These are phyloP conservation scores for Muscicapa striata DNA, from an alignment of 2,797 vertebrate species.

Conservation along the genomic window DNA sequence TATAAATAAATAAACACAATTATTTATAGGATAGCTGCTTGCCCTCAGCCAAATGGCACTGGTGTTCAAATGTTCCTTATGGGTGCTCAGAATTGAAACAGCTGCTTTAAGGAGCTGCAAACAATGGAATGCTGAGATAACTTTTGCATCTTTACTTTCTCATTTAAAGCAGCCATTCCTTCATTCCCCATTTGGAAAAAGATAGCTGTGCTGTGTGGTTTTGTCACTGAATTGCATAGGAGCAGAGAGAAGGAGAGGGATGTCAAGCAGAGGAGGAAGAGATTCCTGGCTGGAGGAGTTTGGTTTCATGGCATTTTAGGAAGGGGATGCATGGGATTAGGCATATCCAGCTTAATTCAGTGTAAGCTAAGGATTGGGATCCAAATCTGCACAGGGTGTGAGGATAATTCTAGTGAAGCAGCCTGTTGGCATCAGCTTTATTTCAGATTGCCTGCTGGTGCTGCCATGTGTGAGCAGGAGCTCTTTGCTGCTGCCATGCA, in stretches of 20 bases:
- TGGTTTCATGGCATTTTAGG: background rate
- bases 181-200: background rate
- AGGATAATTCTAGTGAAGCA: background rate
- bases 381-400: background rate
- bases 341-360: background rate
- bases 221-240: background rate
- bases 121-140: background rate
- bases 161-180: background rate
- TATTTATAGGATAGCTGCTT: background rate
- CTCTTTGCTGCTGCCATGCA: background rate
- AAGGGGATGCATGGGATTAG: background rate
- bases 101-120: background rate
- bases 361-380: background rate
- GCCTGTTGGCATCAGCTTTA: background rate
- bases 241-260: background rate
- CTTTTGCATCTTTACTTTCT: background rate
- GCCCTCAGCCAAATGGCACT: background rate
- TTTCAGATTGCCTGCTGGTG: background rate
- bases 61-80: background rate
- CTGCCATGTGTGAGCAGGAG: background rate
- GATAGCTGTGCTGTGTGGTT: background rate
- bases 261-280: background rate
- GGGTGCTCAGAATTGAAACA: background rate
- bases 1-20: background rate
- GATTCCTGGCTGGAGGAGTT: background rate